These are phyloP conservation scores for Solenopsis fugax DNA, from an alignment of 1,140 invertebrate genomes.

Conservation along the genomic window DNA sequence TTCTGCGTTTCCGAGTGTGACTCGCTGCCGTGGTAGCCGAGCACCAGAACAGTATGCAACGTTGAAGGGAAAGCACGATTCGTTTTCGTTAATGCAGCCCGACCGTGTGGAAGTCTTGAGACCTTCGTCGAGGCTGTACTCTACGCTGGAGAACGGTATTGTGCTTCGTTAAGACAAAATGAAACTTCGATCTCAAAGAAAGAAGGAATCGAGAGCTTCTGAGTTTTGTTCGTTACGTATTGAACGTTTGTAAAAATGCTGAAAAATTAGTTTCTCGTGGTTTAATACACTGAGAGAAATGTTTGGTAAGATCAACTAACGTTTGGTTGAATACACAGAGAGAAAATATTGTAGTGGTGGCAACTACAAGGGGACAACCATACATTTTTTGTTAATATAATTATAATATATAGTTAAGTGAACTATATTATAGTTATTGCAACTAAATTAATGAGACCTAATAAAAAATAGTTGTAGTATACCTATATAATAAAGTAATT, in stretches of 20 bases:
- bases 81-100: slow-evolving; percentile 60
- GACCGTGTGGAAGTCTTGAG: slow-evolving; percentile 27
- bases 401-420: too few relatives aligned
- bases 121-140: slow-evolving; percentile 21
- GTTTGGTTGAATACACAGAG: too few relatives aligned
- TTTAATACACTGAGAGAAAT: too few relatives aligned
- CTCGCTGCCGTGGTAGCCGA: slow-evolving; percentile 26
- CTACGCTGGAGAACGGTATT: slow-evolving; percentile 15
- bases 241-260: not conserved
- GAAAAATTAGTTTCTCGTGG: not conserved
- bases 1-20: slow-evolving; percentile 54
- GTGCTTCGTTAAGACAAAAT: not conserved
- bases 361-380: too few relatives aligned
- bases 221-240: not conserved
- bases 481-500: too few relatives aligned
- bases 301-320: too few relatives aligned
- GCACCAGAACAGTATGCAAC: slow-evolving; percentile 40
- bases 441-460: too few relatives aligned
- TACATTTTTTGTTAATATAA: too few relatives aligned
- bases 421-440: too few relatives aligned
- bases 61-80: slow-evolving; percentile 55
- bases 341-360: too few relatives aligned
- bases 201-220: not conserved
- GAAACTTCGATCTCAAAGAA: not conserved
- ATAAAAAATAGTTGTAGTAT: too few relatives aligned